Percentiles rank a stretch among this genome's conserved stretches.
Conservation (phyloP, 2,888 invertebrate genomes). For the Dexiosoma caninum region DNA sequence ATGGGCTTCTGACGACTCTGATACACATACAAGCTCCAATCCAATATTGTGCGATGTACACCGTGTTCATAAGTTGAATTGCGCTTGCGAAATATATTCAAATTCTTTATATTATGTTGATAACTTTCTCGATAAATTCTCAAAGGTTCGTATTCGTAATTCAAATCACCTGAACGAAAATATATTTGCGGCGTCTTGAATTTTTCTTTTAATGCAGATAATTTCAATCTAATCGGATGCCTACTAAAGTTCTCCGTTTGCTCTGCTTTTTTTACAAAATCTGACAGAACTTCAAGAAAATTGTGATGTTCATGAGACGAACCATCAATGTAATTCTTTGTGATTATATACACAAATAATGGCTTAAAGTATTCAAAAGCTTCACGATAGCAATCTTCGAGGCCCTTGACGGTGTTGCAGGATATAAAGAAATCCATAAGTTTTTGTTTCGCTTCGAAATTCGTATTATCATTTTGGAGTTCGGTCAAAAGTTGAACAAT, state of each 20-base stretch:
- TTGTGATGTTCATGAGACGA: slow-evolving; percentile 68
- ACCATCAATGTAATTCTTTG: slow-evolving; percentile 68
- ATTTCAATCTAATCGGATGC: slow-evolving; percentile 66
- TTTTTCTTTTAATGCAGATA: slow-evolving; percentile 69
- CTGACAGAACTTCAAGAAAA: slow-evolving; percentile 68
- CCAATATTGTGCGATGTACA: slow-evolving; percentile 71
- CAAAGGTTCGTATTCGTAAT: slow-evolving; percentile 70
- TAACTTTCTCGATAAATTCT: slow-evolving; percentile 73
- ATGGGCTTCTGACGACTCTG: slow-evolving; percentile 75
- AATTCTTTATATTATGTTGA: slow-evolving; percentile 72
- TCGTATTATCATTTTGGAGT: slow-evolving; percentile 70
- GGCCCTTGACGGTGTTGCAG: slow-evolving; percentile 69
- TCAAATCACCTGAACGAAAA: slow-evolving; percentile 70
- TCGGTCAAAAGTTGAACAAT: slow-evolving; percentile 70
- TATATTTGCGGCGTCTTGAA: slow-evolving; percentile 69
- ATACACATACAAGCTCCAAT: slow-evolving; percentile 74
- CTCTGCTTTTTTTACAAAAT: slow-evolving; percentile 67
- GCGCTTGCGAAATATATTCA: slow-evolving; percentile 69
- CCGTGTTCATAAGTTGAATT: slow-evolving; percentile 72
- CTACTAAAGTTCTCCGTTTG: slow-evolving; percentile 64
- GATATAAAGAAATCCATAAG: slow-evolving; percentile 74
- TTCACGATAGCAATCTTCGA: slow-evolving; percentile 75
- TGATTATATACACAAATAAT: slow-evolving; percentile 73
- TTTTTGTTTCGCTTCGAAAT: slow-evolving; percentile 75
- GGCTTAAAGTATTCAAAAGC: slow-evolving; percentile 74